Conservation (phyloP, 2,888 invertebrate species). For the Rhamphomyia laevipes region DNA sequence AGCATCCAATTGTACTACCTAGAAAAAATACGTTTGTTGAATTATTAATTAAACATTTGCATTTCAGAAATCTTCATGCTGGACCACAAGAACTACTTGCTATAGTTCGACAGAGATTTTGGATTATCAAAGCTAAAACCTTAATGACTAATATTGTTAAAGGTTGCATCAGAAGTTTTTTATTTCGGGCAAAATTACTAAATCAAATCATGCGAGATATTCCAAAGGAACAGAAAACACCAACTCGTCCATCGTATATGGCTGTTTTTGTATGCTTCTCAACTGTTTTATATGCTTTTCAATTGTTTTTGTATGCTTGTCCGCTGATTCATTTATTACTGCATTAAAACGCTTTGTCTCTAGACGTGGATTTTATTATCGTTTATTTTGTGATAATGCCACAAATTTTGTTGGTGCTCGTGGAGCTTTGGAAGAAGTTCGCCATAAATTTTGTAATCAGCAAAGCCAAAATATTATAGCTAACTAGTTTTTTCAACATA, state of each 20-base stretch:
- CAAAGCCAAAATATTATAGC: not conserved
- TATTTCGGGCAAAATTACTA: not conserved
- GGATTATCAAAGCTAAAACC: too few species aligned
- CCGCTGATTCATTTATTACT: constrained; percentile 14
- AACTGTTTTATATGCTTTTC: too few species aligned
- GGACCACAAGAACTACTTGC: too few species aligned
- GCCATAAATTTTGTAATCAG: not conserved
- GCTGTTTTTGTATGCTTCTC: constrained; percentile 9
- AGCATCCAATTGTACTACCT: constrained; percentile 18
- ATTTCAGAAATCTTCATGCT: too few species aligned
- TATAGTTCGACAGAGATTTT: too few species aligned
- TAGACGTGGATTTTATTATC: constrained; percentile 5
- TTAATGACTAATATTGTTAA: not conserved
- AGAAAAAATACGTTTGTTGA: constrained; percentile 5
- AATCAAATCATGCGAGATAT: constrained; percentile 15
- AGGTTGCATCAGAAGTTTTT: not conserved
- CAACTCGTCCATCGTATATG: constrained; percentile 5
- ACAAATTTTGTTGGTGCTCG: constrained; percentile 13
- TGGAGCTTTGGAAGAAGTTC: constrained; percentile 3
- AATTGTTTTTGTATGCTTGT: constrained; percentile 5
- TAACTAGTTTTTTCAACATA: not conserved
- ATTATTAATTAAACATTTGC: not conserved
- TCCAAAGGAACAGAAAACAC: not conserved
- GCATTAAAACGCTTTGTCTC: constrained; percentile 11
- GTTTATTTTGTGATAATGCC: constrained; percentile 8